A percentile compares a stretch with the other conserved stretches of the same genome.
These are phyloP conservation scores for Gymnocheta viridis DNA, from an alignment of 2,888 invertebrate genomes.

Conservation along the genomic window DNA sequence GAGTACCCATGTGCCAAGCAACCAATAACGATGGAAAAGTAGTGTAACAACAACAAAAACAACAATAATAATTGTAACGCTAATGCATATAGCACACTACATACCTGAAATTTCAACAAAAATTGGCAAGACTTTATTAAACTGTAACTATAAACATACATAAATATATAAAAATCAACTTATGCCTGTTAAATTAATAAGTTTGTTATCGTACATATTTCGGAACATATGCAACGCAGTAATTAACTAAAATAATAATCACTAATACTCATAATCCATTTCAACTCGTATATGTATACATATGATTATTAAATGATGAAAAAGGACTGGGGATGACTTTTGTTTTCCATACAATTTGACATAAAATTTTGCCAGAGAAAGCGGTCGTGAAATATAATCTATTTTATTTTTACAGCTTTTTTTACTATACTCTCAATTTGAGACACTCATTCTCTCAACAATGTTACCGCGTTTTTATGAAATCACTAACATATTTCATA, in stretches of 20 bases:
- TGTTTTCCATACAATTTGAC: too few relatives aligned
- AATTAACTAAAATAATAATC: not conserved
- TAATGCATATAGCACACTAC: not conserved
- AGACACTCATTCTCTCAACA: too few relatives aligned
- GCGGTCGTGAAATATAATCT: too few relatives aligned
- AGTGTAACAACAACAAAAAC: slow-evolving; percentile 14
- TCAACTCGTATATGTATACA: too few relatives aligned
- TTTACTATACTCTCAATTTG: too few relatives aligned
- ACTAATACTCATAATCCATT: not conserved
- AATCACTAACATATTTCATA: too few relatives aligned
- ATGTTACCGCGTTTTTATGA: too few relatives aligned
- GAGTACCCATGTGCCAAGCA: slow-evolving; percentile 51
- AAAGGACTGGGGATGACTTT: too few relatives aligned
- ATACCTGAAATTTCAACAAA: not conserved
- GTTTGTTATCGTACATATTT: not conserved
- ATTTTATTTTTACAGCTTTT: too few relatives aligned
- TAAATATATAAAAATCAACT: not conserved
- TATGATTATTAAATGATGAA: too few relatives aligned
- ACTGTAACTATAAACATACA: not conserved
- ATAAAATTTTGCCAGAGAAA: too few relatives aligned
- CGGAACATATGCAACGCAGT: not conserved
- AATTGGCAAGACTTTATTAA: slow-evolving; percentile 9
- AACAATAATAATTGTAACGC: not conserved
- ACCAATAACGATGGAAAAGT: slow-evolving; percentile 21
- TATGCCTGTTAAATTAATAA: not conserved